Evolutionary conservation across 1,140 invertebrate species (phyloP), one percentile per base, ranked within the genome.

Genomic region (Matsumurasca onukii): DNA sequence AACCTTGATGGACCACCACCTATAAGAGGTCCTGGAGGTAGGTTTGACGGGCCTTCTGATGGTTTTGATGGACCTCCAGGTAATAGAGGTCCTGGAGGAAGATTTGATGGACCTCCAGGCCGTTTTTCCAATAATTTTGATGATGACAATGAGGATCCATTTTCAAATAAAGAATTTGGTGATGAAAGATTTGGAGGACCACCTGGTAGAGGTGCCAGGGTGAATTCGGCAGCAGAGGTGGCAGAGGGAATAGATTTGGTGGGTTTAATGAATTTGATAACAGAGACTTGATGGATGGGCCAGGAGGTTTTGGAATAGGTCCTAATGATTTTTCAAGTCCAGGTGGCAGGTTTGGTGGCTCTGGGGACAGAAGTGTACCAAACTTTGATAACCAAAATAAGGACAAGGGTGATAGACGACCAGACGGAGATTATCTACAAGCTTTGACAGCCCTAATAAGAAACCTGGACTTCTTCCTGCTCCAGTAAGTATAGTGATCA

Each of bases 51-150:
- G 3, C 20, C 13, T 13, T n/a, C 24, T 15, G 62, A 15, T 27
- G n/a, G 67, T n/a, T 68, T 68, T 68, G 57, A 48, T 68, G 67
- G 55, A 15, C 67, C 57, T 15, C 25, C 24, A 25, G 61, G 45
- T 52, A 48, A 29, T 49, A n/a, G 27, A 48, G 48, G 45, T 30
- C 57, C 48, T 22, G 67, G 48, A 20, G 65, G 55, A 0, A 68
- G 66, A 13, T 55, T 67, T 27, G 65, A 48, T 69, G 57, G 67
- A 3, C 48, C 27, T 24, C 9, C 29, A 48, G 49, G 39, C 20
- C 22, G 68, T 39, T 52, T 30, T 31, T 22, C 5, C 5, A 17
- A 39, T 39, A 17, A 39, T 5, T 39, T 39, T 39, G 34, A 39
- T 9, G 34, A 39, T 39, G 34, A 39, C 3, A 59, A 27, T 9